Base-by-base conservation (phyloP, 2,113 vertebrate genomes). In the Lutjanus erythropterus region DNA sequence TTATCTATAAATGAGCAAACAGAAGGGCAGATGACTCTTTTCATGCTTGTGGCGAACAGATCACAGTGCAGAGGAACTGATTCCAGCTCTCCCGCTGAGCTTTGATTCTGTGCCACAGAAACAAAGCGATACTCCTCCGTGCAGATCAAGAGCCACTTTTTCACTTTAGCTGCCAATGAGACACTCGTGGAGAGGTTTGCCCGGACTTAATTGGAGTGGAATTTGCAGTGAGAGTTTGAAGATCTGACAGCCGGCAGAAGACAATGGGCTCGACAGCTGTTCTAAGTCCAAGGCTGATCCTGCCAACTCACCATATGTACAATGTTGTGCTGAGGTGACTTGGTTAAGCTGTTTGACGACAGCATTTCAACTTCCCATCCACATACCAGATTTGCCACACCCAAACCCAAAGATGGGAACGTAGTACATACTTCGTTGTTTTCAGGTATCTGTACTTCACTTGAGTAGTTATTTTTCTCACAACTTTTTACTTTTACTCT, bases 261-360 rank as follows among this genome's bases (percentile, higher is more conserved):
- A 88, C 91, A 84, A 88, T 71, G 75, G 67, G 60, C 77, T 72
- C 69, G 68, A 71, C 87, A 87, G 88, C 90, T 92, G 87, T 56
- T 72, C 69, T 31, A 58, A 78, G 78, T 72, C 72, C 60, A 55
- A 41, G 9, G 78, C 81, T 29, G 52, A 85, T 53, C 41, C 77
- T 81, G 87, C 84, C 86, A 91, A 84, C 78, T 64, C 27, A 9
- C 81, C 80, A 86, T 79, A 81, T 88, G 77, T 81, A 69, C 46
- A 82, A 39, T 77, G 83, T 75, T 80, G 56, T 9, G 9, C 60
- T 6, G 82, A 78, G 75, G 75, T 80, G 82, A 82, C 65, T 31
- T 61, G 65, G 69, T 68, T 64, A 67, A 87, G 74, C 84, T 59
- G 64, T 62, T 84, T 46, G 73, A 69, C 41, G 53, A 53, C 64